Evolutionary conservation across 2,113 vertebrate species (phyloP).

Genomic region (Tamias sibiricus): DNA sequence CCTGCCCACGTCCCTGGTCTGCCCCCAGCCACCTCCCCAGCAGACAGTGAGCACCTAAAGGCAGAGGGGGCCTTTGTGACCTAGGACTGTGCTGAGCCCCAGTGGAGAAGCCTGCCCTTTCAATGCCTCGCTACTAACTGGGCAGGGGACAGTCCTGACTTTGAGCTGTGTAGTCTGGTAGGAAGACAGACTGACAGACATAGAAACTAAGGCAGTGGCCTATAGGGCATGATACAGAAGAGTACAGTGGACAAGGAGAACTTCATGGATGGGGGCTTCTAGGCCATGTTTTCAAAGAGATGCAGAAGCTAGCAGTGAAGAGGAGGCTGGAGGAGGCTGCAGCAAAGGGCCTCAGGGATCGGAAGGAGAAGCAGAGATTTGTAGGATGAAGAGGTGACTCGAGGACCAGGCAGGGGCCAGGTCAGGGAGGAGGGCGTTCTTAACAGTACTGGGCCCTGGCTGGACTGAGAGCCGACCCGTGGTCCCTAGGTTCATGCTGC

Average conservation of each 20-base stretch:
- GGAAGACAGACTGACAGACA: background rate
- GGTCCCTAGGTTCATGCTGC: background rate
- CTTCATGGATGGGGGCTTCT: too few relatives aligned
- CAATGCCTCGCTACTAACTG: background rate
- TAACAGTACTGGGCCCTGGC: background rate
- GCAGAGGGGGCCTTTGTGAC: background rate
- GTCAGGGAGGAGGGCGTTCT: background rate
- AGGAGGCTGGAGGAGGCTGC: background rate
- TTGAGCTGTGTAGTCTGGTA: background rate
- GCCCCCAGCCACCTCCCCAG: background rate
- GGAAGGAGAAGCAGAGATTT: background rate
- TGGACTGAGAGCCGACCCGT: background rate
- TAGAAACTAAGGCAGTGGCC: background rate
- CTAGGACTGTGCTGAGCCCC: background rate
- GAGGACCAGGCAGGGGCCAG: background rate
- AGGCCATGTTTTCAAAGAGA: background rate
- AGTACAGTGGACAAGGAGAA: background rate
- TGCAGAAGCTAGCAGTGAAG: background rate
- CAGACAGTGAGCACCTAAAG: background rate
- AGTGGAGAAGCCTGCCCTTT: background rate
- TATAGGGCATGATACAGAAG: fast-evolving
- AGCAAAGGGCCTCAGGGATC: background rate
- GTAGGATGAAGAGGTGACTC: background rate
- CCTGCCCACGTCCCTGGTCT: background rate
- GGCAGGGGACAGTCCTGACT: background rate